These are phyloP conservation scores for Drosophila quadrilineata DNA, from an alignment of 1,140 invertebrate species.

Conservation along the genomic window DNA sequence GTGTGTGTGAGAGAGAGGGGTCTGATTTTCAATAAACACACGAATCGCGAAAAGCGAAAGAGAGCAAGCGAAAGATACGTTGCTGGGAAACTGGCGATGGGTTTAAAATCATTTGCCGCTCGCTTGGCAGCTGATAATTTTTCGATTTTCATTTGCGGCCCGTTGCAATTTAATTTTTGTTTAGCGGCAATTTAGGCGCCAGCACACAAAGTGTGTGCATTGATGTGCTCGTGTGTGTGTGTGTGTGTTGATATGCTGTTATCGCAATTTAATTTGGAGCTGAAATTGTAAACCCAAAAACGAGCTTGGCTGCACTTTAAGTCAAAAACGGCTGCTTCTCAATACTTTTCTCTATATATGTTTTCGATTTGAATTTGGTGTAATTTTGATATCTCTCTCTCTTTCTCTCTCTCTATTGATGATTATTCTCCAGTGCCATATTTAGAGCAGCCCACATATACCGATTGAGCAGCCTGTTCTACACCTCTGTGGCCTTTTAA, in stretches of 20 bases:
- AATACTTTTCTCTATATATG: too few species aligned
- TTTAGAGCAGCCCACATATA: too few species aligned
- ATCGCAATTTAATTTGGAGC: constrained; percentile 67
- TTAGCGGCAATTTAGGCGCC: constrained; percentile 38
- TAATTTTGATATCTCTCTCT: too few species aligned
- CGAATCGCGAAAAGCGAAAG: neutral
- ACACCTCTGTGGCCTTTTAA: too few species aligned
- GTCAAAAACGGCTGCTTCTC: constrained; percentile 26
- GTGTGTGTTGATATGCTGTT: constrained; percentile 16
- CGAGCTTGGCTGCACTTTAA: constrained; percentile 46
- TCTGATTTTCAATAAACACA: constrained; percentile 41
- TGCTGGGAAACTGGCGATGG: neutral
- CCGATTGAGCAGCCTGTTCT: too few species aligned
- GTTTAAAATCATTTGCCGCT: constrained; percentile 36
- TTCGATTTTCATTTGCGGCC: constrained; percentile 49
- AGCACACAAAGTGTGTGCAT: constrained; percentile 4
- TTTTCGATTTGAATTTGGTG: too few species aligned
- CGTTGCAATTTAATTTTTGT: constrained; percentile 64
- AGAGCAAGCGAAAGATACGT: neutral
- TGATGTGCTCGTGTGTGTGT: neutral
- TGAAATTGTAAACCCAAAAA: constrained; percentile 61
- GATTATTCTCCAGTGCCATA: too few species aligned
- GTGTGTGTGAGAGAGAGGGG: too few species aligned
- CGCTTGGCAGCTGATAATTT: constrained; percentile 52
- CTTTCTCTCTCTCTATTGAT: too few species aligned